A percentile compares a stretch with the other conserved stretches of the same genome.
Evolutionary conservation across 2,113 vertebrate species (phyloP).

Genomic region (Cryptoleucopteryx plumbea): DNA sequence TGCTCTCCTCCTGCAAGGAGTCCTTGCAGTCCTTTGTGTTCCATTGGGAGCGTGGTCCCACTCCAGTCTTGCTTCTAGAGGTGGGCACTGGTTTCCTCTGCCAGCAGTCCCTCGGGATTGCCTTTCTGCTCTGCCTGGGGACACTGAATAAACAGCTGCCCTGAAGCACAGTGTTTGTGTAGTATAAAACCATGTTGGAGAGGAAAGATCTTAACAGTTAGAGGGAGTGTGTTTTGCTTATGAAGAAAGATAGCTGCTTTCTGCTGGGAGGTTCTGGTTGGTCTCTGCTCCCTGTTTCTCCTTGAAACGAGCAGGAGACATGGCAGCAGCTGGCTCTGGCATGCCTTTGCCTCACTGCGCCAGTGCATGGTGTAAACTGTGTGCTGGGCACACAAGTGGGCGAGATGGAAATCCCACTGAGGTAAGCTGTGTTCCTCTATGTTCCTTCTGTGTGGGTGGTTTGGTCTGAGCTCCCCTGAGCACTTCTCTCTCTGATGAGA

Average conservation of each 20-base stretch:
- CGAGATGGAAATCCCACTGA: background rate
- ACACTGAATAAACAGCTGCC: background rate
- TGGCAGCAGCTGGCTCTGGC: background rate
- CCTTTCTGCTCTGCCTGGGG: background rate
- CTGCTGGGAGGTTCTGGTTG: background rate
- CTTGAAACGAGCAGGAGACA: background rate
- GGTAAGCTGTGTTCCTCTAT: background rate
- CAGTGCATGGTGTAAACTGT: background rate
- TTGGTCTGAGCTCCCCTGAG: background rate
- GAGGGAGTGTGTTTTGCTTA: background rate
- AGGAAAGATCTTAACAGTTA: background rate
- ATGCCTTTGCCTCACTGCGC: background rate
- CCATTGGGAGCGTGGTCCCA: rapidly evolving
- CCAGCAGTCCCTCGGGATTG: background rate
- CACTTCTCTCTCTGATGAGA: background rate
- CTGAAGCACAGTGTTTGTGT: background rate
- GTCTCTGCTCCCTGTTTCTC: background rate
- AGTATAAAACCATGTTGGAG: background rate
- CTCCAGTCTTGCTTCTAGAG: background rate
- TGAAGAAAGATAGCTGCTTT: background rate
- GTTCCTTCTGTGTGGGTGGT: background rate
- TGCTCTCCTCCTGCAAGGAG: background rate
- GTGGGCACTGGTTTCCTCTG: background rate
- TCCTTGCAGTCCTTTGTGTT: background rate
- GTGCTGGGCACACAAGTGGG: background rate